Evolutionary conservation across 2,113 vertebrate species (phyloP).

Genomic region (Oceanites oceanicus): DNA sequence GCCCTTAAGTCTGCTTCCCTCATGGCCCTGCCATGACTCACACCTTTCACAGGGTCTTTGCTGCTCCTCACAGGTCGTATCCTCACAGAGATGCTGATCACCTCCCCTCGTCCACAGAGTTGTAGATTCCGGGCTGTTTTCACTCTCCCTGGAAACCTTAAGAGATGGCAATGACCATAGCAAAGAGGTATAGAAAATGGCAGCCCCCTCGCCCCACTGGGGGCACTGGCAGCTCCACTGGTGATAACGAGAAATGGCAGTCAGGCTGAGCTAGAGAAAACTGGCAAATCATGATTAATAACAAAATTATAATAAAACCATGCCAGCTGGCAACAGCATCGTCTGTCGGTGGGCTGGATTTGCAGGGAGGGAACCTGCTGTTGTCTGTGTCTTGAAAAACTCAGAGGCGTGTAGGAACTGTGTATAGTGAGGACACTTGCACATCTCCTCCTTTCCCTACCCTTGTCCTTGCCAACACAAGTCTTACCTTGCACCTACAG

Average conservation of each 20-base stretch:
- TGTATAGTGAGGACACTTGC: neutral
- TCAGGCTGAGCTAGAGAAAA: neutral
- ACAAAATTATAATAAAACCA: neutral
- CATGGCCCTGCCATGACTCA: accelerated
- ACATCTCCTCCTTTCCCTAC: neutral
- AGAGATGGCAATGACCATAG: neutral
- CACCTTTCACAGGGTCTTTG: accelerated
- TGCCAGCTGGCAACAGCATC: constrained; percentile 5
- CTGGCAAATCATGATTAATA: constrained; percentile 3
- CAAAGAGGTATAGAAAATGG: neutral
- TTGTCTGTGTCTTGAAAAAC: neutral
- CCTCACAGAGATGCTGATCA: neutral
- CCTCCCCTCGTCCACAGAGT: neutral
- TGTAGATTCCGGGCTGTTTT: neutral
- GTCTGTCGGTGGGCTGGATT: neutral
- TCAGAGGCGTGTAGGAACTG: accelerated
- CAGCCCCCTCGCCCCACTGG: neutral
- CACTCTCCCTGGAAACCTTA: neutral
- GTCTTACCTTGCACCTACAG: neutral
- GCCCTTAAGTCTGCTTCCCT: neutral
- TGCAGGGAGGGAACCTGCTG: neutral
- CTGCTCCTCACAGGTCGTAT: neutral
- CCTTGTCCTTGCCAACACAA: neutral
- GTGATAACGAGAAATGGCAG: neutral
- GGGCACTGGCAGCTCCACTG: neutral